phyloP scores from a whole-genome alignment of 37 sponge, comb jelly and placozoan species.

The Tethya wilhelma region DNA sequence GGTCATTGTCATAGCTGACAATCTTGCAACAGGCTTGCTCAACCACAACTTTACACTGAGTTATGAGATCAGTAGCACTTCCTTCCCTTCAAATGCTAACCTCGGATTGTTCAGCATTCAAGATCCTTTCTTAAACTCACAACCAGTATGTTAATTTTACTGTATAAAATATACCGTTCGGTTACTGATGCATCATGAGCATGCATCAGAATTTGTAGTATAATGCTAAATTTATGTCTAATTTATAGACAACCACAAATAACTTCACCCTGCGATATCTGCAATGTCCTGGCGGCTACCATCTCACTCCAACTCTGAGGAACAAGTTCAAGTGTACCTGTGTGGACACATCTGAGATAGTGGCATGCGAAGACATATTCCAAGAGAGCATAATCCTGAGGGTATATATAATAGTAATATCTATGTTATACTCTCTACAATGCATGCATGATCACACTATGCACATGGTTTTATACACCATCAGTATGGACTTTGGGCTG shows the following conservation, averaged over 20 bases:
- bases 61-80: background rate
- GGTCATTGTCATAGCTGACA: constrained; percentile 13
- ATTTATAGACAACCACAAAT: background rate
- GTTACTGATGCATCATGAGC: no score
- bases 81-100: background rate
- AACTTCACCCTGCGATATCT: constrained; percentile 4
- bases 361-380: constrained; percentile 37
- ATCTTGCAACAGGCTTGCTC: background rate
- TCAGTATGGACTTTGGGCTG: constrained; percentile 29
- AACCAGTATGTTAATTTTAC: background rate
- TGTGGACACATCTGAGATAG: background rate
- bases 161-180: background rate
- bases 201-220: no score
- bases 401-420: no score
- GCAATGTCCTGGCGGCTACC: constrained; percentile 45
- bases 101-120: background rate
- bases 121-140: constrained; percentile 1
- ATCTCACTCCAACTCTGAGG: background rate
- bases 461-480: no score
- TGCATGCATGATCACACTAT: no score
- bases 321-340: constrained; percentile 31
- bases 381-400: constrained; percentile 40
- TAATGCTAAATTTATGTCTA: no score
- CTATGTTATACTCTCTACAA: background rate
- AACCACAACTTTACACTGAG: background rate